Base-by-base conservation (phyloP, 2,797 vertebrate genomes). In the Gouania willdenowi region DNA sequence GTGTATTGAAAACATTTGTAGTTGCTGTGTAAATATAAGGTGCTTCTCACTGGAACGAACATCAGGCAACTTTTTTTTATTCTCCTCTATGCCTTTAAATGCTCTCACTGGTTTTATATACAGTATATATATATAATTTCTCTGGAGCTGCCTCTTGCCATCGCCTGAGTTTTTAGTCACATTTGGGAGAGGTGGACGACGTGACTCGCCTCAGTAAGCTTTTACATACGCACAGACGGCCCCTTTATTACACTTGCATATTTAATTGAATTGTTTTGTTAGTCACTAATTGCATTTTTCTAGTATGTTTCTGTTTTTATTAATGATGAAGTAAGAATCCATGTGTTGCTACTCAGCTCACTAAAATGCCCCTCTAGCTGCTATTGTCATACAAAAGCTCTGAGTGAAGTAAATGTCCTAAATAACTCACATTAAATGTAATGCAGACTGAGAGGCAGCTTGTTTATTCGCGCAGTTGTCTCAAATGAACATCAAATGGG, bases 201-300 rank as follows among this genome's bases (percentile, higher is more conserved):
- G 66, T 82, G 80, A 77, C 60, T 65, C 46, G 74, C 64, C 49
- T 82, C 20, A 3, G 21, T 41, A 73, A 73, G 64, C 25, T 5
- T n/a, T 26, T 11, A 8, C n/a, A 2, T 5, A 8, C 26, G 3
- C 26, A 14, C 7, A 13, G 38, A 1, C 39, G 45, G 6, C 23
- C 17, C 20, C 37, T 56, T 10, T 9, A 3, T 41, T 40, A 35
- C 47, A 52, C 61, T 59, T 16, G 24, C 61, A 36, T 5, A 2
- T 54, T 36, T 50, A 28, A 32, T 14, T 12, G 25, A 47, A 41
- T 19, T 25, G n/a, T 22, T 38, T 26, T 53, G 31, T 37, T 51
- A 10, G 46, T 43, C 15, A 2, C 46, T 61, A 66, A 74, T 66
- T 68, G 24, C 28, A 56, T 23, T 41, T 42, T 41, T 37, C 24